Evolutionary conservation across 2,797 vertebrate genomes (phyloP).

Genomic region (Alauda arvensis): DNA sequence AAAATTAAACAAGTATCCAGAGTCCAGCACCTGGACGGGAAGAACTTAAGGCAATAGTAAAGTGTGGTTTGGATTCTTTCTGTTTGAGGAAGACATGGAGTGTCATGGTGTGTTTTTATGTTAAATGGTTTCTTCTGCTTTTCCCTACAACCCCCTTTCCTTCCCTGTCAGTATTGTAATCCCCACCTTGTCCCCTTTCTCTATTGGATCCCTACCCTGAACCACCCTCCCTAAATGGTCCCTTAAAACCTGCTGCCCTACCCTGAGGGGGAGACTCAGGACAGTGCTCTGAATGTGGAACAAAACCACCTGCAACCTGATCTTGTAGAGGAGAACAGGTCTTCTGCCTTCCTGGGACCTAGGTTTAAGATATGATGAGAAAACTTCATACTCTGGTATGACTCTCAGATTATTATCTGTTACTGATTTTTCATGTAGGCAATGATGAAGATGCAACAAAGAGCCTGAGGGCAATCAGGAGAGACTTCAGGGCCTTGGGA

Average conservation of each 20-base stretch:
- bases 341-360: neutral
- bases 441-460: neutral
- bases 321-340: neutral
- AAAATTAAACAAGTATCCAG: neutral
- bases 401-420: neutral
- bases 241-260: no score
- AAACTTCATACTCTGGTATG: neutral
- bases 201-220: no score
- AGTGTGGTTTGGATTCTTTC: neutral
- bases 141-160: no score
- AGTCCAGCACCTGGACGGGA: neutral
- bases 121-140: no score
- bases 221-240: no score
- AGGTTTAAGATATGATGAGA: neutral
- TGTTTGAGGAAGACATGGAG: neutral
- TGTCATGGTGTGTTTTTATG: no score
- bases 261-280: neutral
- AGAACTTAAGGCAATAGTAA: neutral
- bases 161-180: no score
- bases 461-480: neutral
- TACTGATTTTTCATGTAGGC: neutral
- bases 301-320: neutral
- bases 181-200: no score
- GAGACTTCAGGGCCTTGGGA: neutral
- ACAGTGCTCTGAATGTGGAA: neutral